phyloP scores from a whole-genome alignment of 2,113 vertebrate species.

The Pseudorectes ferrugineus region DNA sequence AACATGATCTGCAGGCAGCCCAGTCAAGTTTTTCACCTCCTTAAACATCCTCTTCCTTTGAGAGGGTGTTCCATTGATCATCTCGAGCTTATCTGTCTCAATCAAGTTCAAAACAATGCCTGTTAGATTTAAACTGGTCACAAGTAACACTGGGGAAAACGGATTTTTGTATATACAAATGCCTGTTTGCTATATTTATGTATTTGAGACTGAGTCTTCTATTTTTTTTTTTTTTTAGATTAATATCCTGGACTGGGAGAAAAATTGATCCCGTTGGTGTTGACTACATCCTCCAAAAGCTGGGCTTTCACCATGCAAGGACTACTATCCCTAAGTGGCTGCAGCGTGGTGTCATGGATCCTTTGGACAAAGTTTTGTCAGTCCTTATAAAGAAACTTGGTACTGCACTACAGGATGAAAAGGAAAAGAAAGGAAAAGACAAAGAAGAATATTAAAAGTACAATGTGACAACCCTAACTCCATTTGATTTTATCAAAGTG shows the following conservation, averaged over 20 bases:
- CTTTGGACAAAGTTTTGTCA: conserved; percentile 94
- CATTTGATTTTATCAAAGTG: conserved; percentile 61
- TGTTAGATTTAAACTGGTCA: background rate
- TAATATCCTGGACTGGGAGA: conserved; percentile 98
- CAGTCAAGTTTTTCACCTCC: background rate
- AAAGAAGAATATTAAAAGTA: conserved; percentile 88
- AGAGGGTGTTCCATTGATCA: background rate
- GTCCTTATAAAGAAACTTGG: conserved; percentile 97
- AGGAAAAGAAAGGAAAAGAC: conserved; percentile 91
- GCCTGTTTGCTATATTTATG: background rate
- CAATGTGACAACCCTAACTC: conserved; percentile 44
- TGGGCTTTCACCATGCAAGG: conserved; percentile 98
- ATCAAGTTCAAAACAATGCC: background rate
- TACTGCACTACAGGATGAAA: conserved; percentile 93
- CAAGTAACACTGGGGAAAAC: background rate
- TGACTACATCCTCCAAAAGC: conserved; percentile 97
- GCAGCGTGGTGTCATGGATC: conserved; percentile 99
- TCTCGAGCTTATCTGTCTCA: background rate
- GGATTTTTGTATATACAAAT: background rate
- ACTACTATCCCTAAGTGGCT: conserved; percentile 99
- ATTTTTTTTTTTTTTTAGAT: conserved; percentile 67
- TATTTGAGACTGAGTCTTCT: background rate
- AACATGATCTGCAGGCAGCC: background rate
- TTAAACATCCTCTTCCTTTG: background rate
- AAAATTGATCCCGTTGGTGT: conserved; percentile 98